Base-by-base conservation (phyloP, 64 coral and sea anemone genomes). In the Exaiptasia diaphana region DNA sequence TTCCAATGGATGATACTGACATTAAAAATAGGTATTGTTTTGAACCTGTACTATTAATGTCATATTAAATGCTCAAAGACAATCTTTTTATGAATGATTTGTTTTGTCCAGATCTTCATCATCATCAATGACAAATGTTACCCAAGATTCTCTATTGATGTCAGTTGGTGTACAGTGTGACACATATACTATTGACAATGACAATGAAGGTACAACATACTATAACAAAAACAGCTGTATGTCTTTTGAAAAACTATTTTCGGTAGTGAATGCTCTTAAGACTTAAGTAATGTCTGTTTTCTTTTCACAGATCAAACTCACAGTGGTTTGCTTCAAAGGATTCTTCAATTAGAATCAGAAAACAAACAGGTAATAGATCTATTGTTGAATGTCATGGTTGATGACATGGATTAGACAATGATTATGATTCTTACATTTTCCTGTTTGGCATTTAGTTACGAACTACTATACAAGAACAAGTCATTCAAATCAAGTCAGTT, bases 401-500 rank as follows among this genome's bases (percentile, higher is more conserved):
- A n/a, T n/a, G n/a, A n/a, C n/a, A n/a, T n/a, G n/a, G n/a, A n/a
- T n/a, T n/a, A n/a, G n/a, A n/a, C n/a, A n/a, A n/a, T n/a, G n/a
- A n/a, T n/a, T n/a, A n/a, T n/a, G 43, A 15, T 46, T 46, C 43
- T 15, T 46, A 46, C 43, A 15, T 46, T 46, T 46, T 46, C 5
- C 15, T n/a, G n/a, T n/a, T n/a, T n/a, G n/a, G n/a, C n/a, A n/a
- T 73, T 73, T 40, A 73, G 69, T 49, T 73, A 25, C 69, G 69
- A 35, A 10, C 38, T 25, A 73, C 69, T 12, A 73, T 73, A 42
- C 69, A 73, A 34, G 53, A 78, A 49, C 84, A 87, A 70, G 75
- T 34, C 17, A 43, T 42, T 7, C 62, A 87, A 53, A 78, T 87
- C 58, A 87, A 68, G 37, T 39, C 49, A 38, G 28, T 87, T 5